Evolutionary conservation across 2,888 invertebrate genomes (phyloP).

Genomic region (Anticlea derivata): DNA sequence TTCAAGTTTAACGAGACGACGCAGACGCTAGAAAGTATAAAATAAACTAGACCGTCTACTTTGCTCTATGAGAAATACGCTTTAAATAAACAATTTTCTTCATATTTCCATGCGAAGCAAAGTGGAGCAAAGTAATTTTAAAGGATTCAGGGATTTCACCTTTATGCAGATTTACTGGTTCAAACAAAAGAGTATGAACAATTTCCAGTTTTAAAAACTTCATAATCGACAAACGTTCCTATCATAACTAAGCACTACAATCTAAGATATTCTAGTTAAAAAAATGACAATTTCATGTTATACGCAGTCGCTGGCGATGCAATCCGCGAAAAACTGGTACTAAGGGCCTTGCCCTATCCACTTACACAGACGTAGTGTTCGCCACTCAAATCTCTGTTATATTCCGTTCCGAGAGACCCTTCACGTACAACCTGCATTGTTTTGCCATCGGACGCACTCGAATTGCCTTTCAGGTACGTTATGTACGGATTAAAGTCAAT

Average conservation of each 20-base stretch:
- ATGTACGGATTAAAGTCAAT: slow-evolving; percentile 45
- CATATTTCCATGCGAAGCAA: slow-evolving; percentile 17
- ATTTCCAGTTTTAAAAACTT: too few relatives aligned
- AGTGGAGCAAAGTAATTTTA: slow-evolving; percentile 15
- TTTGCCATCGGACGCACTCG: slow-evolving; percentile 52
- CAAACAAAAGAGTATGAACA: not conserved
- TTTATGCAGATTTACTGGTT: slow-evolving; percentile 9
- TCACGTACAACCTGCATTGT: slow-evolving; percentile 52
- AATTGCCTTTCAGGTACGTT: slow-evolving; percentile 39
- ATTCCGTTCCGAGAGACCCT: slow-evolving; percentile 45
- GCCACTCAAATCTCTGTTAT: slow-evolving; percentile 43
- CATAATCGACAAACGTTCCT: too few relatives aligned
- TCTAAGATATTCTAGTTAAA: too few relatives aligned
- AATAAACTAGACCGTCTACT: slow-evolving; percentile 13
- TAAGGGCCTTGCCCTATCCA: slow-evolving; percentile 31
- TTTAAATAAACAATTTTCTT: slow-evolving; percentile 23
- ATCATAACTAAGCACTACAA: too few relatives aligned
- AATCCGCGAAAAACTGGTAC: slow-evolving; percentile 6
- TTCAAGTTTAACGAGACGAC: slow-evolving; percentile 19
- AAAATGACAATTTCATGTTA: too few relatives aligned
- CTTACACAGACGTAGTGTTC: slow-evolving; percentile 40
- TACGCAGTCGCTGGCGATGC: too few relatives aligned
- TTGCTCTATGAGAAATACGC: slow-evolving; percentile 22
- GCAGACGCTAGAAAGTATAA: slow-evolving; percentile 13
- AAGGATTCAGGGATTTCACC: slow-evolving; percentile 14